phyloP scores from a whole-genome alignment of 2,888 invertebrate genomes.

The Cheilosia variabilis region DNA sequence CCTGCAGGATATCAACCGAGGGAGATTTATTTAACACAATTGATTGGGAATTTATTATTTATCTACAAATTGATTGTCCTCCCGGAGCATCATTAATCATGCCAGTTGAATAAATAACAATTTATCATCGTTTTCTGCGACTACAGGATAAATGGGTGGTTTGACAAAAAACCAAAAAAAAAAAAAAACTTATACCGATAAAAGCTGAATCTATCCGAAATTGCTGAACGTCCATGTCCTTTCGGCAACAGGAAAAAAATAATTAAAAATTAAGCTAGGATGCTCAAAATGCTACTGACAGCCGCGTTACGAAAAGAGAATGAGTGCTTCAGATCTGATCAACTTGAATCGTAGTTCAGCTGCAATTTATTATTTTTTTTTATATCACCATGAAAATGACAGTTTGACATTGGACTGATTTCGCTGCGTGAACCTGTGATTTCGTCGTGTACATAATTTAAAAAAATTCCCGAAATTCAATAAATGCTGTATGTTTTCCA shows the following conservation, averaged over 20 bases:
- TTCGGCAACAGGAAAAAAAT: background rate
- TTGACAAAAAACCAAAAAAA: background rate
- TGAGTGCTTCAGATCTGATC: background rate
- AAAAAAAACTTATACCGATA: background rate
- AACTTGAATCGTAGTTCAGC: background rate
- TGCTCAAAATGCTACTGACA: background rate
- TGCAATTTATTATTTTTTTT: background rate
- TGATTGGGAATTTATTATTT: conserved; percentile 54
- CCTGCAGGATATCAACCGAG: too few relatives aligned
- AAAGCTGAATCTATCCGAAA: background rate
- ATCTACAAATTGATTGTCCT: conserved; percentile 43
- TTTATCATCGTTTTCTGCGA: conserved; percentile 38
- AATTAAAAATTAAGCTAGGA: background rate
- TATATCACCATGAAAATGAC: background rate
- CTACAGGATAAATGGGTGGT: conserved; percentile 4
- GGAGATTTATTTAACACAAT: conserved; percentile 35
- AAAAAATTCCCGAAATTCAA: too few relatives aligned
- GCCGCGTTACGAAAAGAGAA: background rate
- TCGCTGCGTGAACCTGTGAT: too few relatives aligned
- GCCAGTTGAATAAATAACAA: conserved; percentile 49
- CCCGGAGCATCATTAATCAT: conserved; percentile 38
- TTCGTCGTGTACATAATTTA: too few relatives aligned
- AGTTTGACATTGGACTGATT: background rate
- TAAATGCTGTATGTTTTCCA: too few relatives aligned
- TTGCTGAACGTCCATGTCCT: background rate